phyloP scores from a whole-genome alignment of 2,888 invertebrate genomes.

The Hoplodrina blanda region DNA sequence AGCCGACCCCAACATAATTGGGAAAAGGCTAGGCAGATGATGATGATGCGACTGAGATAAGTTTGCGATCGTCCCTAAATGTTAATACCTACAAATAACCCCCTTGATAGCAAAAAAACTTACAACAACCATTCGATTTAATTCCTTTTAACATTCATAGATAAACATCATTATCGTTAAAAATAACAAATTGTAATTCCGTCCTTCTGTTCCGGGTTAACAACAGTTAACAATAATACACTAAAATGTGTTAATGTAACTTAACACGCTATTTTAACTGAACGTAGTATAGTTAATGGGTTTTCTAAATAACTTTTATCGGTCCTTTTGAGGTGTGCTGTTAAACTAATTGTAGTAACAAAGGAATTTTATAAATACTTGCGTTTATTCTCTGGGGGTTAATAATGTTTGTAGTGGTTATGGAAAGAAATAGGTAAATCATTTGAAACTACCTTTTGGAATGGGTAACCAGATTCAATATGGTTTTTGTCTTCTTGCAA shows the following conservation, averaged over 20 bases:
- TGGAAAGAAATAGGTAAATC: background rate
- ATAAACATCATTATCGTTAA: conserved; percentile 18
- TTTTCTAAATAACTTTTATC: conserved; percentile 48
- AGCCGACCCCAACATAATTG: no score
- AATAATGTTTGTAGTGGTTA: background rate
- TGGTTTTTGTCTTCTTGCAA: no score
- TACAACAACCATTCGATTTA: conserved; percentile 1
- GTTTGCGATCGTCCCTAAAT: no score
- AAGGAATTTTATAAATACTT: conserved; percentile 21
- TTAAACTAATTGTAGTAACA: conserved; percentile 26
- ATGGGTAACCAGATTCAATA: no score
- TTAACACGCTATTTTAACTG: conserved; percentile 51
- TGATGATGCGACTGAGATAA: no score
- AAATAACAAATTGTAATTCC: conserved; percentile 16
- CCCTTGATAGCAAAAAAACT: background rate
- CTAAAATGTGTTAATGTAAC: conserved; percentile 59
- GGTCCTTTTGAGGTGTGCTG: conserved; percentile 25
- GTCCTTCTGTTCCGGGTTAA: conserved; percentile 13
- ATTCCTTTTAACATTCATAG: background rate
- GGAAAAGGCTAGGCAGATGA: no score
- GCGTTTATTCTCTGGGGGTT: background rate
- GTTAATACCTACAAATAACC: no score
- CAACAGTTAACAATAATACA: conserved; percentile 27
- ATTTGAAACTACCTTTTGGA: no score
- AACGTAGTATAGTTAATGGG: conserved; percentile 33